A percentile compares a stretch with the other conserved stretches of the same genome.
Conservation (phyloP, 2,888 invertebrate genomes). For the Lottia gigantea region DNA sequence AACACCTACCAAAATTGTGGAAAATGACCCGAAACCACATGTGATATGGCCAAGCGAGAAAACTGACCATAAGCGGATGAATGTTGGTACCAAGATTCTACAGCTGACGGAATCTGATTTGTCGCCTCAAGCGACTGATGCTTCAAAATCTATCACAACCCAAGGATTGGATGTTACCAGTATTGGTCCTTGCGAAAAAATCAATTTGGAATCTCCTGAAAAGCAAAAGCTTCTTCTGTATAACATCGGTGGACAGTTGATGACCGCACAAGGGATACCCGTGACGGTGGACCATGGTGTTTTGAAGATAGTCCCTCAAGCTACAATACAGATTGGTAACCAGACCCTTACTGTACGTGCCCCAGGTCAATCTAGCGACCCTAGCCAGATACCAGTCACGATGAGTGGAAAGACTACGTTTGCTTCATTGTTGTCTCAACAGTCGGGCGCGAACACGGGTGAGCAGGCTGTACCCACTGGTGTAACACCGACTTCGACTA, state of each 20-base stretch:
- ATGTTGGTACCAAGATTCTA: background rate
- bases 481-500: too few species aligned
- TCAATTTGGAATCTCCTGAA: background rate
- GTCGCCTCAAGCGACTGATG: background rate
- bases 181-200: background rate
- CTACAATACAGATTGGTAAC: conserved; percentile 41
- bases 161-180: background rate
- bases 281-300: conserved; percentile 53
- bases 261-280: conserved; percentile 57
- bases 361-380: conserved; percentile 22
- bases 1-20: too few species aligned
- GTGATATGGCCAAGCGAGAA: background rate
- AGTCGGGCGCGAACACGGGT: too few species aligned
- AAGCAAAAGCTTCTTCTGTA: conserved; percentile 43
- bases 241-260: conserved; percentile 56
- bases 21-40: background rate
- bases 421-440: too few species aligned
- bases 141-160: background rate
- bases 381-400: background rate
- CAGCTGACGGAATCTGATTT: background rate
- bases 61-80: background rate
- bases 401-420: background rate
- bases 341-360: conserved; percentile 36
- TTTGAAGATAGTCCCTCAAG: conserved; percentile 43
- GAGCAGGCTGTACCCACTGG: too few species aligned